A percentile compares a stretch with the other conserved stretches of the same genome.
These are phyloP conservation scores for Drosophila bifasciata DNA, from an alignment of 1,140 invertebrate species.

Conservation along the genomic window DNA sequence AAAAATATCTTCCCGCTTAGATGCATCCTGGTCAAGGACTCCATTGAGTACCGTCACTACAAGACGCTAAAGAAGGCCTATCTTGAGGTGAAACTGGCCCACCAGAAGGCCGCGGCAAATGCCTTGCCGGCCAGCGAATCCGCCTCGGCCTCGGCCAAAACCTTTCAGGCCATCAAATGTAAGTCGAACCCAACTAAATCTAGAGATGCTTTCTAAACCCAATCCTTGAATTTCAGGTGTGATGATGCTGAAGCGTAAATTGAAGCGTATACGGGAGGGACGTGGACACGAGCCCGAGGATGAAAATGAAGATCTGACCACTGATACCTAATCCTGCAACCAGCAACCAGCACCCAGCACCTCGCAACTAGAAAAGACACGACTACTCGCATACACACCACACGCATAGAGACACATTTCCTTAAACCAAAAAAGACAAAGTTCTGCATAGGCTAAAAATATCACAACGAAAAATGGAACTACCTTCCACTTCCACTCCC, in stretches of 20 bases:
- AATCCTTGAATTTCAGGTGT: conserved; percentile 53
- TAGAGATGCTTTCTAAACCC: neutral
- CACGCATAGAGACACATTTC: conserved; percentile 36
- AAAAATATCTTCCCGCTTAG: conserved; percentile 20
- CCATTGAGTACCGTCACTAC: conserved; percentile 76
- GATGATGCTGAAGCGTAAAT: conserved; percentile 81
- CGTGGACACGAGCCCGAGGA: conserved; percentile 74
- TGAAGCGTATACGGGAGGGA: conserved; percentile 82
- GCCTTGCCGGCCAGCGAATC: conserved; percentile 57
- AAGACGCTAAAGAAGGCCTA: conserved; percentile 79
- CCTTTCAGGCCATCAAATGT: conserved; percentile 83
- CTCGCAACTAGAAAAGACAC: conserved; percentile 19
- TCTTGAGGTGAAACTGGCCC: conserved; percentile 76
- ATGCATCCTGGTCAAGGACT: conserved; percentile 79
- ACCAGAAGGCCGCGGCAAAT: conserved; percentile 63
- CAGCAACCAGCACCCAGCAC: neutral
- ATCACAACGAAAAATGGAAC: conserved; percentile 20
- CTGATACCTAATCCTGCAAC: conserved; percentile 18
- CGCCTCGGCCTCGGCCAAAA: conserved; percentile 77
- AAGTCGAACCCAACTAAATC: conserved; percentile 6
- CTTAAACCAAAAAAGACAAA: conserved; percentile 50
- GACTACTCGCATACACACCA: conserved; percentile 5
- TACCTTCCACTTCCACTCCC: conserved; percentile 12
- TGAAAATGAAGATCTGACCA: conserved; percentile 64
- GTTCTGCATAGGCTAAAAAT: conserved; percentile 38